Evolutionary conservation across 2,888 invertebrate species (phyloP).

Genomic region (Drosophila niveifrons): DNA sequence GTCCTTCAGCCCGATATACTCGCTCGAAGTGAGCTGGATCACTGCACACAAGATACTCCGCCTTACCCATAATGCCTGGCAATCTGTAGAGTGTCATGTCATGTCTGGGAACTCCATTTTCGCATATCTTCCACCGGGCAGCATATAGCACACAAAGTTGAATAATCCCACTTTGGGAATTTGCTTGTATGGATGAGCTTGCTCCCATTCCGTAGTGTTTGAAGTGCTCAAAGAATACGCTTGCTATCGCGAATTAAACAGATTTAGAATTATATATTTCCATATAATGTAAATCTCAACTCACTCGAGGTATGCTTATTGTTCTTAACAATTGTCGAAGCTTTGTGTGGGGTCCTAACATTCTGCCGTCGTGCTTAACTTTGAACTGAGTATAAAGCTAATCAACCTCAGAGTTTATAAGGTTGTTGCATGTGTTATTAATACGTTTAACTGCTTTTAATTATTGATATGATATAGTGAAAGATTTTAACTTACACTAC

Average conservation of each 20-base stretch:
- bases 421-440: not conserved
- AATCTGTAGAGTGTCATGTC: slow-evolving; percentile 84
- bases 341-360: slow-evolving; percentile 44
- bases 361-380: slow-evolving; percentile 19
- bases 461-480: not conserved
- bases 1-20: slow-evolving; percentile 85
- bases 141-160: slow-evolving; percentile 26
- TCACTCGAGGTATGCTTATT: slow-evolving; percentile 43
- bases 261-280: not conserved
- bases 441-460: not conserved
- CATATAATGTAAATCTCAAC: not conserved
- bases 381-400: slow-evolving; percentile 13
- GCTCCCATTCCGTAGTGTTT: slow-evolving; percentile 65
- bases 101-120: slow-evolving; percentile 57
- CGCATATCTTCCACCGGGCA: slow-evolving; percentile 75
- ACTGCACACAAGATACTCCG: slow-evolving; percentile 83
- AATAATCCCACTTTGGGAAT: slow-evolving; percentile 65
- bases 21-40: slow-evolving; percentile 86
- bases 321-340: slow-evolving; percentile 21
- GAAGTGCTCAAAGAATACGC: no score
- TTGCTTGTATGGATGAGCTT: slow-evolving; percentile 64
- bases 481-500: slow-evolving; percentile 1
- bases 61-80: slow-evolving; percentile 76
- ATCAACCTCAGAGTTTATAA: slow-evolving; percentile 4
- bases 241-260: no score